Conservation (phyloP, 2,888 invertebrate species). For the Cheiracanthium punctorium region DNA sequence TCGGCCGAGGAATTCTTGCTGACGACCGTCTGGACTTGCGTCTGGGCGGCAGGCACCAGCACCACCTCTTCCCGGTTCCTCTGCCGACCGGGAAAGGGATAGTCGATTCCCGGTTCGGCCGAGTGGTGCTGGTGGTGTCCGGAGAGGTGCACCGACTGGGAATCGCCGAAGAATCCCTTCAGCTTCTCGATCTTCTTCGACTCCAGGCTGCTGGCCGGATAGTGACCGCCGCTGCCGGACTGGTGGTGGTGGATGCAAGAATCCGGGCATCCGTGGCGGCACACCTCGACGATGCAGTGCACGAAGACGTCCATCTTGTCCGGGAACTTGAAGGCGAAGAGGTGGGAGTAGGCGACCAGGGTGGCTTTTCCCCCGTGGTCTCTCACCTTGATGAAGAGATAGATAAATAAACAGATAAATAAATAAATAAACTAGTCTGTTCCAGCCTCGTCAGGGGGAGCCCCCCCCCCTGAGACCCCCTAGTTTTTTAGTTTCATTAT, state of each 20-base stretch:
- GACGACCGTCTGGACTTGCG: neutral
- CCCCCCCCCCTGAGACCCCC: too few relatives aligned
- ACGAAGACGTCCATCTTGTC: conserved; percentile 95
- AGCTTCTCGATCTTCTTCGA: conserved; percentile 51
- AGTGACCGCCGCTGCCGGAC: neutral
- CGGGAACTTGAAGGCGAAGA: conserved; percentile 96
- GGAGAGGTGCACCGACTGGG: neutral
- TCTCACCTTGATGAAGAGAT: conserved; percentile 91
- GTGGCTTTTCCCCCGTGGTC: conserved; percentile 87
- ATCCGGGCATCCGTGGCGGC: conserved; percentile 89
- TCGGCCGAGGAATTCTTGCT: neutral
- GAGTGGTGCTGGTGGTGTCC: neutral
- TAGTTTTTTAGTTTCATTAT: too few relatives aligned
- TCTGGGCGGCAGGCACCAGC: neutral
- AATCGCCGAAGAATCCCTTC: neutral
- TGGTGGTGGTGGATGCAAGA: conserved; percentile 15
- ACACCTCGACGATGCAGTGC: conserved; percentile 94
- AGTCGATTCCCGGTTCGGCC: neutral
- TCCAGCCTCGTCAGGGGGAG: too few relatives aligned
- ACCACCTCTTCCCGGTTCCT: neutral
- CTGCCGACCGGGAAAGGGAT: neutral
- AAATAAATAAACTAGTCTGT: too few relatives aligned
- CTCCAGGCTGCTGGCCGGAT: conserved; percentile 11
- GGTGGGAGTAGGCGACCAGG: conserved; percentile 91
- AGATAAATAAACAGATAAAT: too few relatives aligned